Evolutionary conservation across 1,140 invertebrate genomes (phyloP).

Genomic region (Pogonus chalceus): DNA sequence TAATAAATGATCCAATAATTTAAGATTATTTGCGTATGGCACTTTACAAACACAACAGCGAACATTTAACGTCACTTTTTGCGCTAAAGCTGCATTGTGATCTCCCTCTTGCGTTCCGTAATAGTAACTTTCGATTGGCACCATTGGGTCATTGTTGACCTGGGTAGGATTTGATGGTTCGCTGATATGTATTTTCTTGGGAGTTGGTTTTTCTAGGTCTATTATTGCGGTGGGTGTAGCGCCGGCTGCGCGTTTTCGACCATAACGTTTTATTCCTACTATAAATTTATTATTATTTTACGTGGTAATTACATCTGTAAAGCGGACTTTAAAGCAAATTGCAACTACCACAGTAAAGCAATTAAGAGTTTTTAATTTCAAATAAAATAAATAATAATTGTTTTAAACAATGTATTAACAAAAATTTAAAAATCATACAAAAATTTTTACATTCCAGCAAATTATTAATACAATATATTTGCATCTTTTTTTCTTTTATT

Average conservation of each 20-base stretch:
- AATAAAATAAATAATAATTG: too few relatives aligned
- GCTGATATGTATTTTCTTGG: neutral
- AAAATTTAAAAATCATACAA: too few relatives aligned
- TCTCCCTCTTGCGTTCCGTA: constrained; percentile 43
- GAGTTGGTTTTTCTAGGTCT: neutral
- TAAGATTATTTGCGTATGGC: constrained; percentile 46
- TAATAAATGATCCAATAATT: constrained; percentile 59
- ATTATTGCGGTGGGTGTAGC: constrained; percentile 9
- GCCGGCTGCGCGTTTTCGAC: constrained; percentile 7
- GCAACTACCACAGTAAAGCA: too few relatives aligned
- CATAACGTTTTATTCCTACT: constrained; percentile 12
- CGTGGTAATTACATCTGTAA: neutral
- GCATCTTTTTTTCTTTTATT: too few relatives aligned
- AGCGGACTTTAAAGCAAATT: too few relatives aligned
- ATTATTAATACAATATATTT: too few relatives aligned
- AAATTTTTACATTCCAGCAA: too few relatives aligned
- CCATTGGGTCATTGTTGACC: constrained; percentile 20
- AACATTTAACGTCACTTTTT: constrained; percentile 21
- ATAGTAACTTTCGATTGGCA: constrained; percentile 46
- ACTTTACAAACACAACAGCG: constrained; percentile 29
- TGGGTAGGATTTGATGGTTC: neutral
- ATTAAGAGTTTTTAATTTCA: too few relatives aligned
- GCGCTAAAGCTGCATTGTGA: constrained; percentile 14
- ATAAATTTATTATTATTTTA: neutral
- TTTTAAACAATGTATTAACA: too few relatives aligned